Base-by-base conservation (phyloP, 2,113 vertebrate genomes). In the Marmota flaviventris region DNA sequence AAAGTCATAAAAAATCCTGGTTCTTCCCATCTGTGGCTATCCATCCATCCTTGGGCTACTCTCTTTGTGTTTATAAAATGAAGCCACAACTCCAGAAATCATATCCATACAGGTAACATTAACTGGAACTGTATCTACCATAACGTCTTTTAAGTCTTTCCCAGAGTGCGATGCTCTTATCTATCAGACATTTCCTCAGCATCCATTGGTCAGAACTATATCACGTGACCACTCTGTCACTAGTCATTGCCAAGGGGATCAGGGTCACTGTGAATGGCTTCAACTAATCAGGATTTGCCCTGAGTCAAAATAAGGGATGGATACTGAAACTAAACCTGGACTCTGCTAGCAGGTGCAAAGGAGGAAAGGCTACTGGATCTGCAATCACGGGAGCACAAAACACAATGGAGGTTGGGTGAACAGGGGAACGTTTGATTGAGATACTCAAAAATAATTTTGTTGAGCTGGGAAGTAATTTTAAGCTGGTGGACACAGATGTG, bases 81-180 rank as follows among this genome's bases (percentile, higher is more conserved):
- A 37, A 69, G 29, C 39, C 48, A 45, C 75, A 20, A 45, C 88
- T 94, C 85, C 67, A 85, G 56, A 95, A 96, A 85, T 85, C 20
- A 27, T 58, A 48, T 34, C 32, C 42, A 75, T 0, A 14, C 5
- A 85, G 45, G 56, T 34, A 45, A 76, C 85, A 73, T 34, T 77
- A 34, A 34, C 53, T 12, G 88, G 70, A 92, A 65, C 56, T 25
- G 11, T 89, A 89, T 67, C n/a, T 56, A 56, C 58, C 24, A 79
- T 22, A 51, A 8, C 24, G 67, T 51, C 42, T 89, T 93, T 85
- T 56, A 73, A 92, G 61, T 27, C 34, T 85, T 89, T 78, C 78
- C 53, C 56, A 85, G 56, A 73, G 89, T 58, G 17, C 16, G 53
- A 32, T 14, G 6, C 10, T 70, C 10, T 67, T 56, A 32, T 16